Percentiles rank a stretch among this genome's conserved stretches.
phyloP scores from a whole-genome alignment of 1,140 invertebrate genomes.

The Dinoponera quadriceps region DNA sequence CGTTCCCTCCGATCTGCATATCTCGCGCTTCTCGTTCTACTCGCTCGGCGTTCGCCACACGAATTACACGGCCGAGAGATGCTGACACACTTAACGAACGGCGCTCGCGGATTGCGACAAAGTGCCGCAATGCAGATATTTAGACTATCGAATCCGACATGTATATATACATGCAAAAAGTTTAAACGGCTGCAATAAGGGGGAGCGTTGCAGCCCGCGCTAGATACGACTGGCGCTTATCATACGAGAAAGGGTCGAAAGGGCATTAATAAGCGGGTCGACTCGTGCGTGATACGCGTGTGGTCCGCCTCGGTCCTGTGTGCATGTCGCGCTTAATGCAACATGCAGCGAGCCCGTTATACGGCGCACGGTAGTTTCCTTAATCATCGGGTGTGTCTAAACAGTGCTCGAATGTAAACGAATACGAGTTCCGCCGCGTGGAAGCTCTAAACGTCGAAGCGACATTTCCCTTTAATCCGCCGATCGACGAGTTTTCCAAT shows the following conservation, averaged over 20 bases:
- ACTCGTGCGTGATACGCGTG: constrained; percentile 1
- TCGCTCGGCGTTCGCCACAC: too few relatives aligned
- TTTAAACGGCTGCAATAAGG: background rate
- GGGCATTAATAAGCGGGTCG: background rate
- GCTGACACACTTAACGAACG: constrained; percentile 1
- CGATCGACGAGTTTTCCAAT: background rate
- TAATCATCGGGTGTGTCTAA: background rate
- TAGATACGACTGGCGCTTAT: background rate
- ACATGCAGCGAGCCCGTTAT: background rate
- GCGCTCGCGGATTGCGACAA: constrained; percentile 37
- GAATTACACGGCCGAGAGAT: background rate
- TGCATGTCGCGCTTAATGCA: constrained; percentile 5
- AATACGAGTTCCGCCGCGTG: background rate
- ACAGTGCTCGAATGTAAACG: background rate
- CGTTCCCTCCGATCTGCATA: background rate
- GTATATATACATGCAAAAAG: constrained; percentile 16
- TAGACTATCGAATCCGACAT: constrained; percentile 25
- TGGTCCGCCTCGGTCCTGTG: background rate
- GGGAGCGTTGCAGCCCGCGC: background rate
- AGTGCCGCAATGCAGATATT: constrained; percentile 45
- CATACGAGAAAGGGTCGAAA: background rate
- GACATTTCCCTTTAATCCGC: background rate
- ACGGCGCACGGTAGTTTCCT: constrained; percentile 6
- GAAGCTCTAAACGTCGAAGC: background rate
- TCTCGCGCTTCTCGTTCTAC: background rate